These are phyloP conservation scores for Perdix hodgsoniae DNA, from an alignment of 2,797 vertebrate genomes.

Conservation along the genomic window DNA sequence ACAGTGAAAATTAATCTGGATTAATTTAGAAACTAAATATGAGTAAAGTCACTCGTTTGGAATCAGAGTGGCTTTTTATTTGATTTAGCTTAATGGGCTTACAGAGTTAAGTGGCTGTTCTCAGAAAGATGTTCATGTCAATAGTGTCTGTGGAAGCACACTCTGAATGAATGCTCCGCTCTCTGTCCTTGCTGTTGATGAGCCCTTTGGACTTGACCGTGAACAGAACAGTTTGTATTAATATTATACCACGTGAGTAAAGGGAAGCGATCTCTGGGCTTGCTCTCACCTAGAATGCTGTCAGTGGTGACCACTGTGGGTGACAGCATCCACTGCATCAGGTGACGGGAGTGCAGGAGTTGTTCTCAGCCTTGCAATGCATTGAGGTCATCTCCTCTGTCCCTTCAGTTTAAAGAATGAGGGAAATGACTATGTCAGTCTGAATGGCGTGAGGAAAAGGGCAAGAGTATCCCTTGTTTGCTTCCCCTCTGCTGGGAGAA, in stretches of 20 bases:
- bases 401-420: background rate
- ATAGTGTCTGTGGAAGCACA: background rate
- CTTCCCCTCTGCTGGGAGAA: background rate
- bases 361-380: rapidly evolving
- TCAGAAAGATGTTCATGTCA: background rate
- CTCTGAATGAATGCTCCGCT: background rate
- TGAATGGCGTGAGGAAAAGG: background rate
- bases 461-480: background rate
- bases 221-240: too few species aligned
- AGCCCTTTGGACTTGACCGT: background rate
- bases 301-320: rapidly evolving
- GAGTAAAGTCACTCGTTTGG: background rate
- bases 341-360: rapidly evolving
- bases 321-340: background rate
- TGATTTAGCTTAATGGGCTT: constrained; percentile 3
- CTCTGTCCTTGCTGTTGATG: background rate
- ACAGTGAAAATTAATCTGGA: constrained; percentile 31
- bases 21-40: constrained; percentile 12
- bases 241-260: rapidly evolving
- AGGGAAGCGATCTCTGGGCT: background rate
- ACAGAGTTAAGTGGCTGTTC: background rate
- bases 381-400: background rate
- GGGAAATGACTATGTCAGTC: rapidly evolving
- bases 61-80: background rate
- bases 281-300: background rate